Evolutionary conservation across 2,888 invertebrate species (phyloP), one percentile per base, ranked within the genome.

Genomic region (Amiota minor): DNA sequence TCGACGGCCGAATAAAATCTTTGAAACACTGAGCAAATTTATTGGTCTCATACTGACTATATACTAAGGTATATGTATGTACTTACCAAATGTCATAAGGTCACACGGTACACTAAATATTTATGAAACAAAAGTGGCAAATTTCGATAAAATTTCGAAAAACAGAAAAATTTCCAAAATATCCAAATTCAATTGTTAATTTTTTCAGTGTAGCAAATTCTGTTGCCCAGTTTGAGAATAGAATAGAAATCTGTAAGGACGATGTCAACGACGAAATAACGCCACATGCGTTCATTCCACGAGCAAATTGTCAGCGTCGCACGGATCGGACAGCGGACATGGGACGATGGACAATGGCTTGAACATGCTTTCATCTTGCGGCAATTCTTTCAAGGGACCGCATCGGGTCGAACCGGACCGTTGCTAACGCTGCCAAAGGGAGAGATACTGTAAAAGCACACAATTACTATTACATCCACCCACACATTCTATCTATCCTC

Each of bases 271-370:
- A 86, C 85, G 83, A 86, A 86, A 86, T 86, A 83, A 83, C 87
- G 82, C 87, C 87, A 86, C 87, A 85, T 86, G 86, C 86, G 87
- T 81, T 83, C 83, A 80, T 83, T 86, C 85, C 85, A 86, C 79
- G 83, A 84, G 85, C 83, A 86, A 83, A 81, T 84, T 86, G 81
- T 82, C 79, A 86, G 86, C 86, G 84, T 78, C 83, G 83, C 84
- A 82, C 80, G 82, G 50, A 55, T 47, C 79, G 83, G 82, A 81
- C 84, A 83, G 77, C 80, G 86, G 83, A 79, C 80, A 78, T 79
- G 35, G 83, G 82, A 82, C 84, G 86, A 77, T 81, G 86, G 83
- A 79, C 80, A 78, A n/a, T 79, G 12, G 49, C 9, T 49, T 18
- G 67, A 50, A 67, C 50, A 67, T 79, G 81, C 81, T 86, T 86